These are phyloP conservation scores for Blera fallax DNA, from an alignment of 2,888 invertebrate genomes.

Conservation along the genomic window DNA sequence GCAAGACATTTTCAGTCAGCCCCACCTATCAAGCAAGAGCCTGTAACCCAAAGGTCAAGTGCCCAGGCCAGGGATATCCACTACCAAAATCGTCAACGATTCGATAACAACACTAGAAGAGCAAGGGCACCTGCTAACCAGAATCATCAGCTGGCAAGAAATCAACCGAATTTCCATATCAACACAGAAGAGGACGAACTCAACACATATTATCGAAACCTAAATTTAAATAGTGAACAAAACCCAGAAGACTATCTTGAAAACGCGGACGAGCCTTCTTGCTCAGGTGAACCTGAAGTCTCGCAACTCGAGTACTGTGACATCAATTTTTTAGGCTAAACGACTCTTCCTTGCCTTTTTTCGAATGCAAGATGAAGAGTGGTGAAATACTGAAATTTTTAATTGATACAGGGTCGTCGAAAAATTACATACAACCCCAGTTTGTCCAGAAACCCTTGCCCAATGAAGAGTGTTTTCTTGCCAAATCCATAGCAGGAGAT, in stretches of 20 bases:
- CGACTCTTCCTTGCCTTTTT: conserved; percentile 14
- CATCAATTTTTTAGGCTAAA: conserved; percentile 1
- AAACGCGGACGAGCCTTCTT: not conserved
- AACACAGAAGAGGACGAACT: not conserved
- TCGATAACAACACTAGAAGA: not conserved
- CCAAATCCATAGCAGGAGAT: not conserved
- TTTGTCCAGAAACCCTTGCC: not conserved
- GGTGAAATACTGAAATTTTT: not conserved
- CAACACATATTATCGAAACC: not conserved
- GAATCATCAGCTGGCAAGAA: not conserved
- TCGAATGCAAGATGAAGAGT: conserved; percentile 21
- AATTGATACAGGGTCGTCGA: conserved; percentile 13
- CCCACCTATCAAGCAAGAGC: not conserved
- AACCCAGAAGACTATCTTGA: not conserved
- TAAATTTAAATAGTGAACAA: not conserved
- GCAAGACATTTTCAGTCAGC: too few relatives aligned
- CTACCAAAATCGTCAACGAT: not conserved
- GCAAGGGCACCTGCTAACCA: not conserved
- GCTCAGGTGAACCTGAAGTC: not conserved
- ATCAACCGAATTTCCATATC: not conserved
- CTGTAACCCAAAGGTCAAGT: not conserved
- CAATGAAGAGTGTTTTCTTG: not conserved
- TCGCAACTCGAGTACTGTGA: not conserved
- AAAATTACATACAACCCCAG: not conserved
- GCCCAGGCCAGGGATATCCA: not conserved